phyloP scores from a whole-genome alignment of 2,797 vertebrate genomes.

The Spinibarbus caldwelli region DNA sequence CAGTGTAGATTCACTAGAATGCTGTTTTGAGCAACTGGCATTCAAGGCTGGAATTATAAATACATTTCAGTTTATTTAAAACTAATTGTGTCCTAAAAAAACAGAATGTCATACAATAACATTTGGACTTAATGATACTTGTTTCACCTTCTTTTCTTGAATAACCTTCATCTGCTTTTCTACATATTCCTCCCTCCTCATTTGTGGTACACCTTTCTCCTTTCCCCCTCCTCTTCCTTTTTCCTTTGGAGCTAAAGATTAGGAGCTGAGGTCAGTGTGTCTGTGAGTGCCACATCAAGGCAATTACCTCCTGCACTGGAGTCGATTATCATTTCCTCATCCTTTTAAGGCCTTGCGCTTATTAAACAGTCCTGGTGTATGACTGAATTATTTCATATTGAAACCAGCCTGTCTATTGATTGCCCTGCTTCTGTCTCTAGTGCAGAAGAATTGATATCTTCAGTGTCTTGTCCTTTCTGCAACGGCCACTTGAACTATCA shows the following conservation, averaged over 20 bases:
- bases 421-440: background rate
- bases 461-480: background rate
- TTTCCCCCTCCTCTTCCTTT: background rate
- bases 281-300: slow-evolving; percentile 28
- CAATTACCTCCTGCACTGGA: slow-evolving; percentile 44
- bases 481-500: background rate
- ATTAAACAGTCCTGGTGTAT: background rate
- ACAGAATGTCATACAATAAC: background rate
- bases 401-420: slow-evolving; percentile 12
- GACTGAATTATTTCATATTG: background rate
- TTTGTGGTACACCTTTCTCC: background rate
- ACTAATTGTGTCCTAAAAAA: too few species aligned
- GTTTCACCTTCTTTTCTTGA: slow-evolving; percentile 18
- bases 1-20: background rate
- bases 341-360: background rate
- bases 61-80: too few species aligned
- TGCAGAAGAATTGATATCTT: background rate
- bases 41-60: background rate
- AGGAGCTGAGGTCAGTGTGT: slow-evolving; percentile 43
- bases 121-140: background rate
- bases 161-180: slow-evolving; percentile 9
- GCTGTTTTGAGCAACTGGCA: background rate
- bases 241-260: slow-evolving; percentile 39
- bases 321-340: slow-evolving; percentile 37
- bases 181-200: background rate